Percentiles rank a stretch among this genome's conserved stretches.
Evolutionary conservation across 2,113 vertebrate genomes (phyloP).

Genomic region (Sturnira hondurensis): DNA sequence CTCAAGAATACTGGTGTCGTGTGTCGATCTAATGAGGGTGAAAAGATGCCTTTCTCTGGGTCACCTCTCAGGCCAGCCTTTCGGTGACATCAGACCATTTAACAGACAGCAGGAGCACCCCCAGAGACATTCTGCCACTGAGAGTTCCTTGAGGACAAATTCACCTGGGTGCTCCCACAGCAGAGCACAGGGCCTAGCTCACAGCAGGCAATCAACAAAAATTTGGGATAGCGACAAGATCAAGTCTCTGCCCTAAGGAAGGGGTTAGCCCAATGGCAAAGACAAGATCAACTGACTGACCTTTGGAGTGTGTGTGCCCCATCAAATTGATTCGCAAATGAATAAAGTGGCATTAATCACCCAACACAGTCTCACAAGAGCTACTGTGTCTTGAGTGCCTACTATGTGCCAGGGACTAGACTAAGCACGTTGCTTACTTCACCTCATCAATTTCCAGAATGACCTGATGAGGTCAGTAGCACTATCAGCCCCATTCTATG

Average conservation of each 20-base stretch:
- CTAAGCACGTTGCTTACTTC: neutral
- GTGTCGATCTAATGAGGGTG: neutral
- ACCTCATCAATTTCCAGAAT: neutral
- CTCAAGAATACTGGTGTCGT: neutral
- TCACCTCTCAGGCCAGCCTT: neutral
- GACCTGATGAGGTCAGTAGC: neutral
- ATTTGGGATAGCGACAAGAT: neutral
- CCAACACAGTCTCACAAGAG: neutral
- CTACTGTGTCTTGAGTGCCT: neutral
- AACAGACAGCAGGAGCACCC: neutral
- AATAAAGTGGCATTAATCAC: neutral
- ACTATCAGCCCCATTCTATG: neutral
- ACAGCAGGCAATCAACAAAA: neutral
- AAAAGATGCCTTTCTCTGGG: neutral
- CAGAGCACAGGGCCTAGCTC: neutral
- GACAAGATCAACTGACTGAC: neutral
- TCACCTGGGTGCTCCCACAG: neutral
- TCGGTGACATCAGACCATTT: neutral
- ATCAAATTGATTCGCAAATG: neutral
- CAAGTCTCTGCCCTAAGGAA: neutral
- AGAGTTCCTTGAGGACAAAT: neutral
- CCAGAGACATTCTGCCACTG: neutral
- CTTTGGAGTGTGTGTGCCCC: neutral
- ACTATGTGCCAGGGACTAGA: neutral
- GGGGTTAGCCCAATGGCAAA: neutral